phyloP scores from a whole-genome alignment of 2,888 invertebrate genomes.

The Acanthosoma haemorrhoidale region DNA sequence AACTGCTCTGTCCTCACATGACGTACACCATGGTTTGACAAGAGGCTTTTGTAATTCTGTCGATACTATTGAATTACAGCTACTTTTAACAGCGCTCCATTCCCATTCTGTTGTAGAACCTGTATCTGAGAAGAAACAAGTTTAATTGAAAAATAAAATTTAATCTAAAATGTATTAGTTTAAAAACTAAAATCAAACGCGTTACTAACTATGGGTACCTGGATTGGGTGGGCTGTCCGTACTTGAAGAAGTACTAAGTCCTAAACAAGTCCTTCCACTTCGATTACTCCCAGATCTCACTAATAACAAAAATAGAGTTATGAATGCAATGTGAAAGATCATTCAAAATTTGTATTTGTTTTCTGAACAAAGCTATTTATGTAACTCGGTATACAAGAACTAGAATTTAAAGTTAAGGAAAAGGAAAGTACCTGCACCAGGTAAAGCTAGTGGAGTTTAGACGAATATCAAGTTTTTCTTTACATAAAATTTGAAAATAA shows the following conservation, averaged over 20 bases:
- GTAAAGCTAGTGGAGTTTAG: no score
- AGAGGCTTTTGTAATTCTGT: constrained; percentile 35
- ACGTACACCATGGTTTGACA: constrained; percentile 37
- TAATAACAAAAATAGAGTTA: constrained; percentile 35
- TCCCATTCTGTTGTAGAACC: constrained; percentile 40
- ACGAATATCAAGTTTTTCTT: no score
- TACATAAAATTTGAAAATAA: no score
- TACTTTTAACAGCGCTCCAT: constrained; percentile 37
- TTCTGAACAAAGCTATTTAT: no score
- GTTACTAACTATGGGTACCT: constrained; percentile 34
- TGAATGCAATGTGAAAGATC: no score
- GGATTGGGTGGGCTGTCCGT: constrained; percentile 44
- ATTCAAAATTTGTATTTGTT: no score
- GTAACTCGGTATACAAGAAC: no score
- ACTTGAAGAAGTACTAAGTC: constrained; percentile 42
- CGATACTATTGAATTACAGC: constrained; percentile 42
- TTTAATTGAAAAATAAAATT: not conserved
- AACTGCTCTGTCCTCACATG: constrained; percentile 38
- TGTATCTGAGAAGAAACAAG: not conserved
- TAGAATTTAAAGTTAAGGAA: no score
- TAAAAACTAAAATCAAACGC: not conserved
- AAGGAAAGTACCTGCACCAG: no score
- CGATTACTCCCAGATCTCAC: constrained; percentile 45
- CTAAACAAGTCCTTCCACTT: constrained; percentile 42
- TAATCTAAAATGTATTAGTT: not conserved